Percentiles rank a stretch among this genome's conserved stretches.
Evolutionary conservation across 2,797 vertebrate genomes (phyloP).

Genomic region (Triplophysa yarkandensis): DNA sequence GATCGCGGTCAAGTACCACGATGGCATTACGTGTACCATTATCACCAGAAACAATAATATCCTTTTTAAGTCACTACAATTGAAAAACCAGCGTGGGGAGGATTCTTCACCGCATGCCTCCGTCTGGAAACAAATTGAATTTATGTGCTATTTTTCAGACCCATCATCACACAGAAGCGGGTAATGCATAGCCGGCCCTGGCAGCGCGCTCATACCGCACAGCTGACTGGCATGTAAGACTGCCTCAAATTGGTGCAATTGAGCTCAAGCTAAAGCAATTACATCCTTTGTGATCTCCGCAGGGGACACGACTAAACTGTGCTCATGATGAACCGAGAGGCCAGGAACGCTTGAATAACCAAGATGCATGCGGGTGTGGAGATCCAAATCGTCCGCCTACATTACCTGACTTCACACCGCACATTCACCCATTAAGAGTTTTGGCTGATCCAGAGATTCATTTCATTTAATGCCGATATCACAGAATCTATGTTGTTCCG

Average conservation of each 20-base stretch:
- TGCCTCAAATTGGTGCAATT: constrained; percentile 45
- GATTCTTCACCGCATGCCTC: constrained; percentile 19
- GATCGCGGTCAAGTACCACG: constrained; percentile 22
- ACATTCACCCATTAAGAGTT: background rate
- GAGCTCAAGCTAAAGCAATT: constrained; percentile 46
- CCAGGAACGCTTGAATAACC: constrained; percentile 31
- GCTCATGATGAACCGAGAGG: constrained; percentile 37
- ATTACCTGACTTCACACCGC: constrained; percentile 1
- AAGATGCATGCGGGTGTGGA: constrained; percentile 18
- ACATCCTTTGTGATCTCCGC: constrained; percentile 44
- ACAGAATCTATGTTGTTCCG: background rate
- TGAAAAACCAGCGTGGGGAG: constrained; percentile 11
- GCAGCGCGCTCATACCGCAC: constrained; percentile 14
- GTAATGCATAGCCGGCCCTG: constrained; percentile 28
- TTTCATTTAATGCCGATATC: background rate
- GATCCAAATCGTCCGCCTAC: constrained; percentile 35
- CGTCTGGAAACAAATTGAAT: constrained; percentile 32
- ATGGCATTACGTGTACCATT: constrained; percentile 24
- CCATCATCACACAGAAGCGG: constrained; percentile 22
- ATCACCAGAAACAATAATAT: constrained; percentile 25
- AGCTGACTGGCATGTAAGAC: constrained; percentile 47
- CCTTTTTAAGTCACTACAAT: constrained; percentile 38
- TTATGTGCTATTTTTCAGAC: constrained; percentile 27
- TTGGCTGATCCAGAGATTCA: background rate
- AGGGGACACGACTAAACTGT: constrained; percentile 41